Base-by-base conservation (phyloP, 2,888 invertebrate species). In the Drosophila macrospina region DNA sequence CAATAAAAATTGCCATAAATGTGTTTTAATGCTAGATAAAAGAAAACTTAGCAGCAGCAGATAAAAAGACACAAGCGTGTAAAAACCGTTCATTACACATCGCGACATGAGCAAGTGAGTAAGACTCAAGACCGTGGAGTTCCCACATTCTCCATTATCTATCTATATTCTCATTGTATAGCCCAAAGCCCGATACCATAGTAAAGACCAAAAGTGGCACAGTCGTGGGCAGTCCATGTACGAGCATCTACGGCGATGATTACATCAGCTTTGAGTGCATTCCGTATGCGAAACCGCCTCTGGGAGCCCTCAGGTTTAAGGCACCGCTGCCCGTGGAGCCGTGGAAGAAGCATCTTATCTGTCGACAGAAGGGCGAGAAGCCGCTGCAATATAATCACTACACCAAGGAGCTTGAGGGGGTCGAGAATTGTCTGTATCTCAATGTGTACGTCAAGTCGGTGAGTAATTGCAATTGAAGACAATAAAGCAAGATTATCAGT, bases 371-470 rank as follows among this genome's bases (percentile, higher is more conserved):
- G 69, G 88, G 89, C 60, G 92, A 81, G 5, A 81, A 89, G 41
- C 91, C 91, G 16, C 67, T 91, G 39, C 92, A 93, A 63, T 84
- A 69, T 16, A 89, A 92, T 70, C 63, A 84, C 1, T 69, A 89
- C 10, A 79, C 90, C n/a, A 80, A 91, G 15, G 51, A 77, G 6
- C 65, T 79, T n/a, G 75, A 85, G 4, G 94, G 94, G 3, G 86
- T 90, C 4, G 94, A 94, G 84, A 93, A 94, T 72, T 94, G 94
- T 63, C 86, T 94, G 0, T 92, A 93, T 75, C 79, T 94, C 2
- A 94, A 93, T 86, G 90, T 94, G 0, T 92, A 89, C 51, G 78
- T 81, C 0, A 91, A 90, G 67, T 65, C 88, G 72, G 92, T 92
- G 73, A 70, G 80, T 69, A 11, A 20, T 2, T 11, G 7, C 10